Evolutionary conservation across 2,888 invertebrate genomes (phyloP), one percentile per base, ranked within the genome.

Genomic region (Tetropium fuscum): DNA sequence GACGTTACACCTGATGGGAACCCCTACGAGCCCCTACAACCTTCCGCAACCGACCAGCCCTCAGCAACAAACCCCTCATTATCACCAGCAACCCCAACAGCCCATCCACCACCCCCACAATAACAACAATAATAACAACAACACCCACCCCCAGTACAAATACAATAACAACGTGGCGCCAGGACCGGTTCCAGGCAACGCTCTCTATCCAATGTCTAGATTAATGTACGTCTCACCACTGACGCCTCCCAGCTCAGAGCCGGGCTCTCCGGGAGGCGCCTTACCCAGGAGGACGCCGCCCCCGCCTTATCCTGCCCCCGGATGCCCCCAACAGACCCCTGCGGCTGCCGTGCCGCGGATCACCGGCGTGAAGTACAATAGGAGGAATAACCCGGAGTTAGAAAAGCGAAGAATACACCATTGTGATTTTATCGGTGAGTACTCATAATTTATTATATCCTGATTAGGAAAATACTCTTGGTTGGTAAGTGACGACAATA

Each of bases 381-480:
- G 97, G 69, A 87, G 97, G 78, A 97, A 97, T 83, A 98, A 98
- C 84, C 97, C 97, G 0, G 97, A 98, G 81, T 83, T 98, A 73
- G 97, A 98, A 82, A 97, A 97, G 82, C 85, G 97, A 71, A 85
- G 98, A 78, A 96, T 97, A 74, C 97, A 98, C 81, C 96, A 94
- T 83, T 98, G 98, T 85, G 94, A 96, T 86, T 97, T 94, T 83
- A 90, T 94, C 81, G 94, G 94, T 94, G 83, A 86, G 85, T 49
- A 19, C 5, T 34, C 2, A n/a, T n/a, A n/a, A n/a, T n/a, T n/a
- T n/a, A n/a, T n/a, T n/a, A n/a, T n/a, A n/a, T n/a, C n/a, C n/a
- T n/a, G n/a, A n/a, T n/a, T n/a, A n/a, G n/a, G n/a, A n/a, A n/a
- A n/a, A n/a, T n/a, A n/a, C n/a, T n/a, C n/a, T n/a, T n/a, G n/a